Conservation (phyloP, 2,797 vertebrate genomes). For the Gallinago stenura region DNA sequence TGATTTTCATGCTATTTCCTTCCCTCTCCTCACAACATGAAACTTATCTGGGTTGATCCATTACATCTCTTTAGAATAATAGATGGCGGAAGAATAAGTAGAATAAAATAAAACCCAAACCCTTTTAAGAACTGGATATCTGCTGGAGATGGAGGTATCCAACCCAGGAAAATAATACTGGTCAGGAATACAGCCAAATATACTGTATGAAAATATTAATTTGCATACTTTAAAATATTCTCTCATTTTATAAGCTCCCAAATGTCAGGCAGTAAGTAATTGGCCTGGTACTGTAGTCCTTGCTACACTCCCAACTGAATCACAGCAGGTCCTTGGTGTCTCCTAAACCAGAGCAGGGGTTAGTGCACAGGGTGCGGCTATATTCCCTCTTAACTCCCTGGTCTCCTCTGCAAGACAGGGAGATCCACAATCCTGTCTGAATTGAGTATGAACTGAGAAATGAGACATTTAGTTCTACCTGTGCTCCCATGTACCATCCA, state of each 20-base stretch:
- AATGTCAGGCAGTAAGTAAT: slow-evolving; percentile 69
- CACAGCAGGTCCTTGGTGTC: slow-evolving; percentile 49
- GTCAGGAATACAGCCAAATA: slow-evolving; percentile 62
- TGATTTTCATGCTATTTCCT: slow-evolving; percentile 36
- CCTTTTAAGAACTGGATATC: slow-evolving; percentile 45
- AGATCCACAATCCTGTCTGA: neutral
- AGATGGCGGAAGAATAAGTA: slow-evolving; percentile 32
- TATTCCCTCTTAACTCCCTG: neutral
- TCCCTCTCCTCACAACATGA: slow-evolving; percentile 41
- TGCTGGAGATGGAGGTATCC: slow-evolving; percentile 42
- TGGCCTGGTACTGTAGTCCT: slow-evolving; percentile 17
- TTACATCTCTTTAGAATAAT: slow-evolving; percentile 56
- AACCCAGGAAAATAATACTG: slow-evolving; percentile 49
- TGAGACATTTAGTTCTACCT: neutral
- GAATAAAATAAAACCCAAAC: slow-evolving; percentile 11
- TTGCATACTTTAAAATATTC: slow-evolving; percentile 74
- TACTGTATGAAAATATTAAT: slow-evolving; percentile 61
- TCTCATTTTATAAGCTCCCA: slow-evolving; percentile 61
- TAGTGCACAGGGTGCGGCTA: neutral
- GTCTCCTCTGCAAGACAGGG: neutral
- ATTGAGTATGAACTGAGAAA: neutral
- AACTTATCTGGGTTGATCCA: slow-evolving; percentile 50
- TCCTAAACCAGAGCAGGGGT: slow-evolving; percentile 48
- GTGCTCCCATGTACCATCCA: neutral
- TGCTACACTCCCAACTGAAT: slow-evolving; percentile 51